Percentiles rank a stretch among this genome's conserved stretches.
phyloP scores from a whole-genome alignment of 2,888 invertebrate genomes.

The Trichopoda pennipes region DNA sequence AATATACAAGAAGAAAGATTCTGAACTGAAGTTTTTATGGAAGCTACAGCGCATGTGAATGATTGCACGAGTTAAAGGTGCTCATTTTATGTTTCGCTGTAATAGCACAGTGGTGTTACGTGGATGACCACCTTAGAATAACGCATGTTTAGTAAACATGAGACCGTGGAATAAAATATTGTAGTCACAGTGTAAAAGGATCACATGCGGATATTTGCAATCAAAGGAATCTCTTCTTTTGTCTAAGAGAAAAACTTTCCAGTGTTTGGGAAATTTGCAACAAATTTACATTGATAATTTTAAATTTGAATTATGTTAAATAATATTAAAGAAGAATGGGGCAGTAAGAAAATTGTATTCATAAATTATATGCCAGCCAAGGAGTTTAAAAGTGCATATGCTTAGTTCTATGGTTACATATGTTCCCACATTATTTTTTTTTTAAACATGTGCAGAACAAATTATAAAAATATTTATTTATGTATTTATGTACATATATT shows the following conservation, averaged over 20 bases:
- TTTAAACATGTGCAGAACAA: slow-evolving; percentile 54
- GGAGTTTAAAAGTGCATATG: slow-evolving; percentile 14
- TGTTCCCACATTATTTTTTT: slow-evolving; percentile 6
- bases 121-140: no score
- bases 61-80: no score
- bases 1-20: no score
- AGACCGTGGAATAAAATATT: no score
- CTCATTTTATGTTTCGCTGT: no score
- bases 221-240: no score
- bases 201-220: neutral
- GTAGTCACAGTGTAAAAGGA: no score
- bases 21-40: no score
- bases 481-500: slow-evolving; percentile 58
- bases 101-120: no score
- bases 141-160: no score
- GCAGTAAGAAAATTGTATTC: slow-evolving; percentile 30
- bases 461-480: slow-evolving; percentile 59
- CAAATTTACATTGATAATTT: slow-evolving; percentile 79
- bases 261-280: slow-evolving; percentile 66
- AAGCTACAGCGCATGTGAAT: no score
- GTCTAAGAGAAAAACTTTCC: no score
- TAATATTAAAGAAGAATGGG: slow-evolving; percentile 15
- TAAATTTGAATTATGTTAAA: slow-evolving; percentile 78
- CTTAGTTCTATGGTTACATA: neutral
- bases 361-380: slow-evolving; percentile 30